These are phyloP conservation scores for Zaprionus ghesquierei DNA, from an alignment of 1,140 invertebrate genomes.

Conservation along the genomic window DNA sequence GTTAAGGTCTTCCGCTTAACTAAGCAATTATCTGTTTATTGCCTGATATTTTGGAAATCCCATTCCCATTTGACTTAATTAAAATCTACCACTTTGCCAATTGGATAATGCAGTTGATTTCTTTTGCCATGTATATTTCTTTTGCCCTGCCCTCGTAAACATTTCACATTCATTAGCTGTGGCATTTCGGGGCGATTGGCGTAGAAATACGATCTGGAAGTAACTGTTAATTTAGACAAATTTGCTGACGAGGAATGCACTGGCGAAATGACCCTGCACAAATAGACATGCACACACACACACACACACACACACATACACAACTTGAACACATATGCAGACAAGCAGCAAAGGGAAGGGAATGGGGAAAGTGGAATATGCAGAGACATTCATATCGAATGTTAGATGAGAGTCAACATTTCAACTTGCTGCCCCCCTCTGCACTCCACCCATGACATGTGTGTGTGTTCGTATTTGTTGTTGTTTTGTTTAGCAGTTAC, in stretches of 20 bases:
- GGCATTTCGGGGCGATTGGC: slow-evolving; percentile 6
- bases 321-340: slow-evolving; percentile 25
- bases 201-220: slow-evolving; percentile 11
- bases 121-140: background rate
- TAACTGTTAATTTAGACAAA: slow-evolving; percentile 61
- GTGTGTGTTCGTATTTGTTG: slow-evolving; percentile 20
- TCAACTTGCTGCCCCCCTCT: slow-evolving; percentile 22
- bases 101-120: background rate
- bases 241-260: slow-evolving; percentile 28
- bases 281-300: background rate
- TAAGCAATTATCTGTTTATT: background rate
- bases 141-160: background rate
- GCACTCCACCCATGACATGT: background rate
- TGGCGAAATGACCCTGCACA: slow-evolving; percentile 12
- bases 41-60: background rate
- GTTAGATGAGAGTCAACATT: slow-evolving; percentile 61
- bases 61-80: background rate
- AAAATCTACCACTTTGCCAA: background rate
- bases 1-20: background rate
- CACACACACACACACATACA: slow-evolving; percentile 20
- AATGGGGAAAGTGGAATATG: background rate
- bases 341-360: background rate
- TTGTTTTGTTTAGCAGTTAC: slow-evolving; percentile 42
- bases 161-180: slow-evolving; percentile 5
- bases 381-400: slow-evolving; percentile 22